Evolutionary conservation across 1,140 invertebrate genomes (phyloP).

Genomic region (Zophobas atratus): DNA sequence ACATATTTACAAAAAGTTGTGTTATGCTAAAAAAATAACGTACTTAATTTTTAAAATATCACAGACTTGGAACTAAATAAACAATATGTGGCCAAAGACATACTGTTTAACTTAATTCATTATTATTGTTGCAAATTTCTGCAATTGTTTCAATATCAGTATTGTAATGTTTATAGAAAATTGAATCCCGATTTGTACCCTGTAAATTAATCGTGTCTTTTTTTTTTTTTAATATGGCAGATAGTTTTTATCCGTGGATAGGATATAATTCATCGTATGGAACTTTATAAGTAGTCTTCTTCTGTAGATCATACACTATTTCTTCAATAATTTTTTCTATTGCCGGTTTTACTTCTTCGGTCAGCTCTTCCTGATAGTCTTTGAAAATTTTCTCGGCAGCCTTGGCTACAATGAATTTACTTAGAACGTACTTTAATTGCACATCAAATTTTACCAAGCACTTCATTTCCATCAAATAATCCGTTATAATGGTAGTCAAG

Average conservation of each 20-base stretch:
- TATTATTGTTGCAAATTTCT: too few relatives aligned
- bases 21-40: too few relatives aligned
- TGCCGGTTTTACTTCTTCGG: conserved; percentile 50
- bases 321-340: conserved; percentile 44
- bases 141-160: too few relatives aligned
- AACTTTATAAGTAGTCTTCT: conserved; percentile 40
- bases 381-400: conserved; percentile 44
- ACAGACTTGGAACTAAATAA: too few relatives aligned
- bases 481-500: neutral
- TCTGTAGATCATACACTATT: conserved; percentile 44
- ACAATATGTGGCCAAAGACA: too few relatives aligned
- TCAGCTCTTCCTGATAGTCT: conserved; percentile 43
- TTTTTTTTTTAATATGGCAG: too few relatives aligned
- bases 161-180: too few relatives aligned
- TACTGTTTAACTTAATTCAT: too few relatives aligned
- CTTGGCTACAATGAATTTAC: conserved; percentile 38
- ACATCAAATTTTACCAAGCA: conserved; percentile 20
- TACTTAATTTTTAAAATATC: too few relatives aligned
- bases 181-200: too few relatives aligned
- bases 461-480: conserved; percentile 42
- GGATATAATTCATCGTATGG: conserved; percentile 51
- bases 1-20: too few relatives aligned
- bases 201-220: too few relatives aligned
- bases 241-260: neutral
- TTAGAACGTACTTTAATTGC: neutral